phyloP scores from a whole-genome alignment of 2,888 invertebrate genomes.

The Melanchra persicariae region DNA sequence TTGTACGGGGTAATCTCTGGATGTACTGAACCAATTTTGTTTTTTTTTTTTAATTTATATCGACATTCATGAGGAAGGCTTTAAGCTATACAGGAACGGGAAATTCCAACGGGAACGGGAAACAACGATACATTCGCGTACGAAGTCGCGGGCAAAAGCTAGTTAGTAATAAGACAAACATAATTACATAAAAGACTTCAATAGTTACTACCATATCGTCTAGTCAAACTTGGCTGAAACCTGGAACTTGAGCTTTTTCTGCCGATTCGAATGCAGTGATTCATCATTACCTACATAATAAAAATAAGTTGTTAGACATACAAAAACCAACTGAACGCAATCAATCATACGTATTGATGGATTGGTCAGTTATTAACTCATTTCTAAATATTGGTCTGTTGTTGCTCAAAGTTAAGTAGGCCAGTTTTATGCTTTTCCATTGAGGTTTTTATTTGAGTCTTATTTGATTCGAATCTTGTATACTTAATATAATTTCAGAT shows the following conservation, averaged over 20 bases:
- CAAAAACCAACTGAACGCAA: constrained; percentile 59
- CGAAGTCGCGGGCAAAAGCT: too few species aligned
- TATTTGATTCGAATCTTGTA: neutral
- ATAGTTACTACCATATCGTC: too few species aligned
- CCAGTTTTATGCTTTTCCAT: neutral
- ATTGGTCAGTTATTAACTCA: constrained; percentile 65
- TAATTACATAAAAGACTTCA: too few species aligned
- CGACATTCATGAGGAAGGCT: too few species aligned
- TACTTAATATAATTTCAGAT: neutral
- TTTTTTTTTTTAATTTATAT: too few species aligned
- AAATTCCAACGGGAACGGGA: too few species aligned
- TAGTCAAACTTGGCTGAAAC: too few species aligned
- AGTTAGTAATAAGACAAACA: too few species aligned
- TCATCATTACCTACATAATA: constrained; percentile 19
- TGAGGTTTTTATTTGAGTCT: neutral
- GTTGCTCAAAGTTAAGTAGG: constrained; percentile 20
- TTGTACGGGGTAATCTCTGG: too few species aligned
- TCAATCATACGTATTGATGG: constrained; percentile 78
- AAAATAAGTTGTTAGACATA: constrained; percentile 20
- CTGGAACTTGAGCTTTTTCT: neutral
- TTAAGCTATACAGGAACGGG: too few species aligned
- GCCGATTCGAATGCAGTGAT: constrained; percentile 8
- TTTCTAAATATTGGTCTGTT: constrained; percentile 45
- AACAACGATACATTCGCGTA: too few species aligned
- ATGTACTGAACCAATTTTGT: too few species aligned